Base-by-base conservation (phyloP, 30 jellyfish, hydroid and myxozoan genomes). In the Chrysaora quinquecirrha region DNA sequence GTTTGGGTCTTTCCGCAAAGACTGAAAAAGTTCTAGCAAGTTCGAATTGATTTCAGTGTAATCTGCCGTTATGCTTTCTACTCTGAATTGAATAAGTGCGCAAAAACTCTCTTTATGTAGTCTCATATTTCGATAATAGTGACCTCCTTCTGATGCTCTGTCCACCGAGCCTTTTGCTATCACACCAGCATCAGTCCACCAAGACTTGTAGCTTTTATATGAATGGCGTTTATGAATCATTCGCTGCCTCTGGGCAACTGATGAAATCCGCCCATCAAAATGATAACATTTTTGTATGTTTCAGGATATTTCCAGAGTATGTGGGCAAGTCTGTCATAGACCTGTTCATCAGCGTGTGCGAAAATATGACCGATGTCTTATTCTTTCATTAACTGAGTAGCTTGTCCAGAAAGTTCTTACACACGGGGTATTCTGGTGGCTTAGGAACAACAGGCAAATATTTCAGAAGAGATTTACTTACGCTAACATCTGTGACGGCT, bases 121-220 rank as follows among this genome's bases (percentile, higher is more conserved):
- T 18, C 91, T 63, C 91, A 65, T 80, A 66, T 66, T 80, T 24
- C 76, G 24, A 66, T 80, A 66, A 58, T 35, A 48, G 34, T 80
- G 84, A 30, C 84, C 84, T 0, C 74, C 91, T 28, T 80, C 84
- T 1, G 28, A 75, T 64, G 83, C 91, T 30, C 66, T 80, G 25
- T 65, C 91, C 18, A 71, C 77, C 1, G 85, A 65, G 16, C 84
- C 91, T 12, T 66, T 34, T 48, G 91, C 91, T 4, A 80, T 67
- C 2, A 48, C 83, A 10, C 82, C 89, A 1, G 89, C 89, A 66
- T 80, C 91, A 1, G 50, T 80, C 91, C 91, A 80, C 84, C 84
- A n/a, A n/a, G n/a, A n/a, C n/a, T n/a, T n/a, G n/a, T n/a, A n/a
- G n/a, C n/a, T n/a, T n/a, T n/a, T n/a, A 80, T 4, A 29, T 2